Evolutionary conservation across 1,140 invertebrate species (phyloP).

Genomic region (Drosophila erecta): DNA sequence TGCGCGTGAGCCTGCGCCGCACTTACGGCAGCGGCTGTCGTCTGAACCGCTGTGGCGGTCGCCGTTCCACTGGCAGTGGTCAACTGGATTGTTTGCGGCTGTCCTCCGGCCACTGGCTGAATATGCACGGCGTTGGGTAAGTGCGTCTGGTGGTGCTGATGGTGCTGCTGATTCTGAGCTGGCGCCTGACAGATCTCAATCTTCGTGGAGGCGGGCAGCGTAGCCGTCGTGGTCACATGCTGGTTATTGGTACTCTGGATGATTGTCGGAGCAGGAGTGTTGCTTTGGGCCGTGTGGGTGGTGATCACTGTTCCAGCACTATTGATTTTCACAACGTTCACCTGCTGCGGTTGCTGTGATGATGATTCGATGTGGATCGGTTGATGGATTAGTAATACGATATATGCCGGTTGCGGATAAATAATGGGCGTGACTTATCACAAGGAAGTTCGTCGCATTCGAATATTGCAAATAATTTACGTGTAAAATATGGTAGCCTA

Average conservation of each 20-base stretch:
- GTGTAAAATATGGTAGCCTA: too few species aligned
- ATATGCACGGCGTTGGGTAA: slow-evolving; percentile 60
- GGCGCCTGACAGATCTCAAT: slow-evolving; percentile 81
- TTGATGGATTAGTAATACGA: slow-evolving; percentile 25
- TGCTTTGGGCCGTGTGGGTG: slow-evolving; percentile 76
- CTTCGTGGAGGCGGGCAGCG: slow-evolving; percentile 79
- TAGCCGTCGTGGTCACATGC: slow-evolving; percentile 81
- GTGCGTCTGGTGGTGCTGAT: slow-evolving; percentile 33
- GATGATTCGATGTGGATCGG: slow-evolving; percentile 6
- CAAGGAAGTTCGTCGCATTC: background rate
- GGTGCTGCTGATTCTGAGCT: slow-evolving; percentile 64
- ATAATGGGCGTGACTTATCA: slow-evolving; percentile 1
- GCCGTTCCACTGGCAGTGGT: slow-evolving; percentile 71
- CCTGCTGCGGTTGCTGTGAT: slow-evolving; percentile 84
- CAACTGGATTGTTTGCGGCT: slow-evolving; percentile 70
- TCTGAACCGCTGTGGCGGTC: slow-evolving; percentile 81
- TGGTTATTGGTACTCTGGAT: slow-evolving; percentile 83
- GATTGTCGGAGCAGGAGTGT: slow-evolving; percentile 75
- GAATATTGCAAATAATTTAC: too few species aligned
- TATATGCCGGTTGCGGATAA: slow-evolving; percentile 11
- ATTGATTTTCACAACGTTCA: slow-evolving; percentile 83
- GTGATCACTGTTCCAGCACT: slow-evolving; percentile 82
- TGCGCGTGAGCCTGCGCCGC: slow-evolving; percentile 68
- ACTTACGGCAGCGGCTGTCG: slow-evolving; percentile 80
- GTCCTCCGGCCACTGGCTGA: slow-evolving; percentile 55